These are phyloP conservation scores for Anolis apletophallus DNA, from an alignment of 2,797 vertebrate genomes.

Conservation along the genomic window DNA sequence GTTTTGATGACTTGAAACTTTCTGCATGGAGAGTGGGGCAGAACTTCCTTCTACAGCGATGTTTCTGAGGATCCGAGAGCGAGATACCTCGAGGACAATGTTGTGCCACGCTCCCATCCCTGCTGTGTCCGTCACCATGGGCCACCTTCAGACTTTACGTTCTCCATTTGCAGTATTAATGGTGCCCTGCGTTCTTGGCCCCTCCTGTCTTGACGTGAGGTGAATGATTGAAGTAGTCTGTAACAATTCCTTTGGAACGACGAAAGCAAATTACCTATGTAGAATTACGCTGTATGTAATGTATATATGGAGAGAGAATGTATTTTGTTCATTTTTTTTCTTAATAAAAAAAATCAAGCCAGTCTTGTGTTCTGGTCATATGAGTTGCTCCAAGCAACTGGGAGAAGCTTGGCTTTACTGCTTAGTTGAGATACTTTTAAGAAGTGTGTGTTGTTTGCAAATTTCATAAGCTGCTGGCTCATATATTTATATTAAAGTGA, in stretches of 20 bases:
- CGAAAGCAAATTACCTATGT: constrained; percentile 76
- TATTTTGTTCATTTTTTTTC: constrained; percentile 94
- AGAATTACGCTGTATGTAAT: constrained; percentile 96
- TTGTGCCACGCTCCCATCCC: background rate
- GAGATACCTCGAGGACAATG: background rate
- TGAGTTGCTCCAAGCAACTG: background rate
- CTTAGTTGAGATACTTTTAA: background rate
- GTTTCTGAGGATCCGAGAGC: background rate
- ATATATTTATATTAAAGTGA: background rate
- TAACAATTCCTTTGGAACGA: constrained; percentile 85
- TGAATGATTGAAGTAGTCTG: constrained; percentile 63
- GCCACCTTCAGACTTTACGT: background rate
- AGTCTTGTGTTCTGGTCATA: background rate
- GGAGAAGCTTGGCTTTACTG: background rate
- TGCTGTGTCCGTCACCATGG: background rate
- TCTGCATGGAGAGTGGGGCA: fast-evolving
- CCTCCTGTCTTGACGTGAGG: constrained; percentile 63
- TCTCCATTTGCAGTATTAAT: constrained; percentile 40
- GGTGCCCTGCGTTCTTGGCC: constrained; percentile 42
- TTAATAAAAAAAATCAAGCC: constrained; percentile 83
- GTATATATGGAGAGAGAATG: constrained; percentile 98
- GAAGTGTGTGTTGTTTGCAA: background rate
- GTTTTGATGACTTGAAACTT: constrained; percentile 21
- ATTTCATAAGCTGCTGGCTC: background rate
- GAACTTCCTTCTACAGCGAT: fast-evolving